Evolutionary conservation across 2,888 invertebrate species (phyloP).

Genomic region (Pyralis farinalis): DNA sequence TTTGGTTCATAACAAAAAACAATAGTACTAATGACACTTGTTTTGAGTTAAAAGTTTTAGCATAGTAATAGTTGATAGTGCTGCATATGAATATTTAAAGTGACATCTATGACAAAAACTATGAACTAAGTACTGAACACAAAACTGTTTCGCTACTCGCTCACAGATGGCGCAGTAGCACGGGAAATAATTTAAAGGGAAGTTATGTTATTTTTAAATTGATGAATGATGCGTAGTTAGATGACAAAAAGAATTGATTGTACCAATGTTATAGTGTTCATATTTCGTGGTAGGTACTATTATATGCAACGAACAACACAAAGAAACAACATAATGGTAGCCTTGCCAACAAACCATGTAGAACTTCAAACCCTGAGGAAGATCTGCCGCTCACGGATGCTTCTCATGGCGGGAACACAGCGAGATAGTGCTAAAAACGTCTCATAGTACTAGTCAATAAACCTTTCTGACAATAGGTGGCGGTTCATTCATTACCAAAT

Average conservation of each 20-base stretch:
- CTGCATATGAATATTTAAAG: background rate
- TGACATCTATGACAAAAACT: background rate
- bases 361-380: conserved; percentile 64
- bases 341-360: conserved; percentile 69
- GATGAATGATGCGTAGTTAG: background rate
- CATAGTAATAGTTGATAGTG: too few species aligned
- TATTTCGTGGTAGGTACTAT: background rate
- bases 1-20: too few species aligned
- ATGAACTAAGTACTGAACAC: background rate
- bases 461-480: conserved; percentile 18
- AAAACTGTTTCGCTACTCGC: conserved; percentile 41
- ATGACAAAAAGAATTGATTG: background rate
- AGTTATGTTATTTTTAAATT: background rate
- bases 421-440: conserved; percentile 34
- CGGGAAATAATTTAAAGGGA: conserved; percentile 1
- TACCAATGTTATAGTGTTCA: background rate
- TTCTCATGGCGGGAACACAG: conserved; percentile 53
- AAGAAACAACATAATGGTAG: conserved; percentile 32
- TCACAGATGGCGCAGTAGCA: conserved; percentile 55
- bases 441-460: conserved; percentile 42
- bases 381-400: conserved; percentile 59
- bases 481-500: too few species aligned
- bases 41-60: too few species aligned
- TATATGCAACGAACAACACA: conserved; percentile 7
- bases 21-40: too few species aligned